phyloP scores from a whole-genome alignment of 1,140 invertebrate genomes.

The Achatina immaculata region DNA sequence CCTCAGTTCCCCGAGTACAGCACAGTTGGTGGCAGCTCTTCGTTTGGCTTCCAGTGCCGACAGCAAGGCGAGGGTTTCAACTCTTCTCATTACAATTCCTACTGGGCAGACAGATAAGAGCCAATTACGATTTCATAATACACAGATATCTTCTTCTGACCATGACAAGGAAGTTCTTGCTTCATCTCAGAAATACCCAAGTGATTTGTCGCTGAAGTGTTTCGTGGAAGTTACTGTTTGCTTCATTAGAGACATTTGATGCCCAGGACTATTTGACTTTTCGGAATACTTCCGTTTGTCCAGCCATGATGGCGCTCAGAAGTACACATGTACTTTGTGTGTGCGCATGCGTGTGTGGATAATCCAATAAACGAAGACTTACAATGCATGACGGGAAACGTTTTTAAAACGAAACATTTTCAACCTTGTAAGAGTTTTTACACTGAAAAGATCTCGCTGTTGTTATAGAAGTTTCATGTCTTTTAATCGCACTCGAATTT shows the following conservation, averaged over 20 bases:
- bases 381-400: too few species aligned
- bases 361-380: too few species aligned
- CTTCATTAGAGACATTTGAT: neutral
- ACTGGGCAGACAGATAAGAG: constrained; percentile 64
- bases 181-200: neutral
- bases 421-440: too few species aligned
- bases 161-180: neutral
- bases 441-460: too few species aligned
- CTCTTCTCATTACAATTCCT: constrained; percentile 57
- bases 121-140: neutral
- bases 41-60: constrained; percentile 61
- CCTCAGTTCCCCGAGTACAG: constrained; percentile 59
- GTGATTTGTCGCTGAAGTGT: neutral
- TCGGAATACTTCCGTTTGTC: too few species aligned
- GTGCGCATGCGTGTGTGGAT: too few species aligned
- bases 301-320: too few species aligned
- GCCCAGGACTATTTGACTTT: too few species aligned
- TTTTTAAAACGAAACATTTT: too few species aligned
- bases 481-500: too few species aligned
- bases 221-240: neutral
- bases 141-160: neutral
- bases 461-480: too few species aligned
- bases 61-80: constrained; percentile 60
- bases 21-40: constrained; percentile 40
- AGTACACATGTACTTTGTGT: too few species aligned